Conservation (phyloP, 2,888 invertebrate species). For the Oligia fasciuncula region DNA sequence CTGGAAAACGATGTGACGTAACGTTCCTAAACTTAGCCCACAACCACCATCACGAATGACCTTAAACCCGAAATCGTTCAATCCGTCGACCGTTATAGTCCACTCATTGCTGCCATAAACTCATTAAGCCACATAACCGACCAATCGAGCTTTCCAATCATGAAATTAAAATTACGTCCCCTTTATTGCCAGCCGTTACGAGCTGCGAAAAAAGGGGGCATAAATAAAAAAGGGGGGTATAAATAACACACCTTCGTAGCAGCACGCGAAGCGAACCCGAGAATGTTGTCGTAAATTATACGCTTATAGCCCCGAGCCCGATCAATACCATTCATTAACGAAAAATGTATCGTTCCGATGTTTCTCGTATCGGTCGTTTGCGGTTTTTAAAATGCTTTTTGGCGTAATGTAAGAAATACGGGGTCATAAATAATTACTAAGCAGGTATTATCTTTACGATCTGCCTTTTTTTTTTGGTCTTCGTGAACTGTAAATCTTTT, state of each 20-base stretch:
- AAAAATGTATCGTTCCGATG: constrained; percentile 83
- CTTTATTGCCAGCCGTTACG: constrained; percentile 88
- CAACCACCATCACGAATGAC: constrained; percentile 65
- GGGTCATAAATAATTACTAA: constrained; percentile 73
- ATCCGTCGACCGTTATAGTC: constrained; percentile 84
- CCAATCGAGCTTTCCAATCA: constrained; percentile 90
- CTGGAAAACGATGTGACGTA: constrained; percentile 49
- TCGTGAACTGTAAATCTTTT: constrained; percentile 55
- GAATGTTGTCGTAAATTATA: constrained; percentile 86
- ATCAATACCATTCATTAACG: constrained; percentile 89
- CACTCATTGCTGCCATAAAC: constrained; percentile 86
- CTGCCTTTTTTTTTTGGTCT: constrained; percentile 55
- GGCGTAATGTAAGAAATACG: constrained; percentile 65
- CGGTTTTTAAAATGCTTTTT: constrained; percentile 76
- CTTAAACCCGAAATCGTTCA: constrained; percentile 75
- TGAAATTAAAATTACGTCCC: constrained; percentile 90
- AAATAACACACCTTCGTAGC: constrained; percentile 89
- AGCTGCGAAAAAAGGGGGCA: constrained; percentile 90
- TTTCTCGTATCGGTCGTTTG: constrained; percentile 77
- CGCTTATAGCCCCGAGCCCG: constrained; percentile 83
- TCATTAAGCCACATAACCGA: constrained; percentile 89
- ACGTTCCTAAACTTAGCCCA: constrained; percentile 57
- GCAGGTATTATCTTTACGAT: constrained; percentile 67
- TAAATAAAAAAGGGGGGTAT: constrained; percentile 89
- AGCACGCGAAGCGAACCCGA: constrained; percentile 84